Percentiles rank a stretch among this genome's conserved stretches.
phyloP scores from a whole-genome alignment of 2,113 vertebrate species.

The Chascanopsetta lugubris region DNA sequence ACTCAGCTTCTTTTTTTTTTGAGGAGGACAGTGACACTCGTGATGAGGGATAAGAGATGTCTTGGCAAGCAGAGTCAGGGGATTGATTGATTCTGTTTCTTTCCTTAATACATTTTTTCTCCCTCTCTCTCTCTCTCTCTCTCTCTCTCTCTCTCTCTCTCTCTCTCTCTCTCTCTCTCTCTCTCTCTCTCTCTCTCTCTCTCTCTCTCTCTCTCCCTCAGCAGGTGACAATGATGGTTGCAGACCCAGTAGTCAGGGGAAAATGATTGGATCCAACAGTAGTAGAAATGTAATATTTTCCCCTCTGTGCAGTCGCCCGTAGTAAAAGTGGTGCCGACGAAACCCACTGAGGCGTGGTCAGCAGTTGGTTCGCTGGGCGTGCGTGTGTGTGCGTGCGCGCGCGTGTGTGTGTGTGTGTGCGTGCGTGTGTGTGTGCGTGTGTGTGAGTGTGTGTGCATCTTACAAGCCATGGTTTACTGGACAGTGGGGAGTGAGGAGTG shows the following conservation, averaged over 20 bases:
- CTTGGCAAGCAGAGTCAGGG: conserved; percentile 19
- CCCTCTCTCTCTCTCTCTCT: background rate
- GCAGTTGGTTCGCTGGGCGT: conserved; percentile 5
- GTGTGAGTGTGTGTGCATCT: conserved; percentile 4
- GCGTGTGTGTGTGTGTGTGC: conserved; percentile 4
- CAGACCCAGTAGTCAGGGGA: conserved; percentile 55
- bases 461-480: conserved; percentile 11
- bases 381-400: background rate
- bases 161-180: conserved; percentile 3
- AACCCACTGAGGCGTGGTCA: conserved; percentile 21
- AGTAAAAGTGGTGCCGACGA: conserved; percentile 25
- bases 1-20: conserved; percentile 30
- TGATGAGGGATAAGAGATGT: conserved; percentile 33
- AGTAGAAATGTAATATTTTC: conserved; percentile 68
- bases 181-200: background rate
- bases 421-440: background rate
- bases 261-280: conserved; percentile 69
- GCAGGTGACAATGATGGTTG: conserved; percentile 64
- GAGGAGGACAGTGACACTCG: conserved; percentile 10
- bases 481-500: conserved; percentile 16
- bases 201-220: conserved; percentile 6
- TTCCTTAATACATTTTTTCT: conserved; percentile 20
- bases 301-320: conserved; percentile 47
- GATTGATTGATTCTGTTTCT: conserved; percentile 23
- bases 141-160: background rate